A percentile compares a stretch with the other conserved stretches of the same genome.
Evolutionary conservation across 2,113 vertebrate species (phyloP).

Genomic region (Rhinopomastus cyanomelas): DNA sequence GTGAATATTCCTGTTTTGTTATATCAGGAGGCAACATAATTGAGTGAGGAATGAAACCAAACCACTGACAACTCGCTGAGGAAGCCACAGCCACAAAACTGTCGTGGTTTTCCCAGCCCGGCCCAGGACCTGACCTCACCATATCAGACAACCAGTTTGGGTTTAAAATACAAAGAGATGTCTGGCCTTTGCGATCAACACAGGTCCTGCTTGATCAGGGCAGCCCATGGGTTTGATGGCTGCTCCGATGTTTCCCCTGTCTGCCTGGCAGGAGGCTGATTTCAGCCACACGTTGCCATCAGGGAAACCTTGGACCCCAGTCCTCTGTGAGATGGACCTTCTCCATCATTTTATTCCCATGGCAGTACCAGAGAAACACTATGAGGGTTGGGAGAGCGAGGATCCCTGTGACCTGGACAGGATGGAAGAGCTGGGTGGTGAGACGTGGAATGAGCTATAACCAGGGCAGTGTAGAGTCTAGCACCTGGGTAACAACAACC

Average conservation of each 20-base stretch:
- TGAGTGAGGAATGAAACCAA: not conserved
- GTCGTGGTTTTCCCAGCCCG: too few species aligned
- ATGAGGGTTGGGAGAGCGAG: too few species aligned
- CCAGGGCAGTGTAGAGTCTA: too few species aligned
- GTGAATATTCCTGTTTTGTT: too few species aligned
- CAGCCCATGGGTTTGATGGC: constrained; percentile 24
- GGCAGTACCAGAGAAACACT: not conserved
- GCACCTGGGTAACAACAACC: too few species aligned
- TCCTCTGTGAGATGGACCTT: constrained; percentile 10
- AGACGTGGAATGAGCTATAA: too few species aligned
- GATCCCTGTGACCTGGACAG: too few species aligned
- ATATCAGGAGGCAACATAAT: too few species aligned
- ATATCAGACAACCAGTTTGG: too few species aligned
- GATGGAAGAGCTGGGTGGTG: too few species aligned
- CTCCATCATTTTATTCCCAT: constrained; percentile 34
- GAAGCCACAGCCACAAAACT: too few species aligned
- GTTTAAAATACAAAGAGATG: not conserved
- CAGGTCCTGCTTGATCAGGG: constrained; percentile 20
- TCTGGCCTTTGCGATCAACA: not conserved
- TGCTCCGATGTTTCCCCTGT: not conserved
- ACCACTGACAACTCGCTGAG: not conserved
- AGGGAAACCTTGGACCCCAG: not conserved
- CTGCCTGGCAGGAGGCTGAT: constrained; percentile 14
- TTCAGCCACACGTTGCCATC: not conserved
- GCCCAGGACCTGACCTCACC: too few species aligned